Evolutionary conservation across 1,140 invertebrate genomes (phyloP).

Genomic region (Eupristina koningsbergeri): DNA sequence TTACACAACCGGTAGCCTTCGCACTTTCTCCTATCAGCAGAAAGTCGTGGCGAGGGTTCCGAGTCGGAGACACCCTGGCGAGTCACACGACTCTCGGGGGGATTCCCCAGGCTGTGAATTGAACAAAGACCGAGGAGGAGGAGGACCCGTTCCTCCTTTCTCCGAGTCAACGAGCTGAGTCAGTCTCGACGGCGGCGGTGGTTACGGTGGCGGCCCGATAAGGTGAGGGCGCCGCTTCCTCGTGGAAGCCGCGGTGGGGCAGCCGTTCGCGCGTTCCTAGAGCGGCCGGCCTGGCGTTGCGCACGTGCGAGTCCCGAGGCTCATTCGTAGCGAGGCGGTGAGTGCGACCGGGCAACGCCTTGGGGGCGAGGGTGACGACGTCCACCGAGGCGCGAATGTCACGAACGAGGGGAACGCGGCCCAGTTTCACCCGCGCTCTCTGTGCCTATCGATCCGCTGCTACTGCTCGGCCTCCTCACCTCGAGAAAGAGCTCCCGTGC

Average conservation of each 20-base stretch:
- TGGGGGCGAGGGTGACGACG: background rate
- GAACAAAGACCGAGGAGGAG: background rate
- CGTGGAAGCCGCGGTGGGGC: background rate
- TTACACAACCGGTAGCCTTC: background rate
- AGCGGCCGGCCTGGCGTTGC: background rate
- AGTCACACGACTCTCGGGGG: no score
- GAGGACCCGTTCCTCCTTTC: background rate
- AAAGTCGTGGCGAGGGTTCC: background rate
- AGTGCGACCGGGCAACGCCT: background rate
- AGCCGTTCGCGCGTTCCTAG: background rate
- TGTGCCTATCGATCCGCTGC: conserved; percentile 12
- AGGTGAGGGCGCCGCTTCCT: conserved; percentile 5
- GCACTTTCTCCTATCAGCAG: background rate
- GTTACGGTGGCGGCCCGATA: background rate
- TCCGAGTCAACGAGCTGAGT: conserved; percentile 4
- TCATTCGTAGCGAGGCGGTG: background rate
- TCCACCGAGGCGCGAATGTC: conserved; percentile 9
- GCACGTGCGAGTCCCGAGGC: conserved; percentile 12
- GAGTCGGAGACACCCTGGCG: no score
- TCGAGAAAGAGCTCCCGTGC: no score
- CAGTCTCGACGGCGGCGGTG: background rate
- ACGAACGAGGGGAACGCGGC: conserved; percentile 16
- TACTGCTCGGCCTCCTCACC: no score
- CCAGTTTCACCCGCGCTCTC: background rate
- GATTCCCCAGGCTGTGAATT: no score